Evolutionary conservation across 2,797 vertebrate species (phyloP), one percentile per base, ranked within the genome.

Genomic region (Gymnocypris eckloni): DNA sequence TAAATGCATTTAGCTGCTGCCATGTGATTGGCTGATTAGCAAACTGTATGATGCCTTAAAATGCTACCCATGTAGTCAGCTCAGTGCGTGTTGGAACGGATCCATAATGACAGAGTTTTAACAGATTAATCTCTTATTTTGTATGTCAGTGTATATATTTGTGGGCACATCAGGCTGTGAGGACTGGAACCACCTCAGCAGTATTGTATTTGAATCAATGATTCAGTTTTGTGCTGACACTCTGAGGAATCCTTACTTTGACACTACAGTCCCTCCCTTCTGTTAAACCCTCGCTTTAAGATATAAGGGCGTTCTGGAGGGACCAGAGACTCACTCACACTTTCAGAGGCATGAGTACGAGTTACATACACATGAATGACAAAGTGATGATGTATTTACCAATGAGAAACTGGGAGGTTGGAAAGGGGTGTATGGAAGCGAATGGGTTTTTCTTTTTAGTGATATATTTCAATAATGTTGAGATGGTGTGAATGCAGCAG

Each of bases 141-240:
- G 28, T 43, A 25, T 81, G 78, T 81, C 79, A 43, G 75, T 70
- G n/a, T 79, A 61, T 82, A 43, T 86, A 64, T 83, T 86, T 82
- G 84, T 96, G 95, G 94, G 95, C 96, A 93, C 95, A 94, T 95
- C 94, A 96, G 95, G 92, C 93, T 94, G 93, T 93, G 87, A 91
- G 93, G 92, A 95, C 94, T 94, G 93, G 91, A 94, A 94, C 93
- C 94, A 94, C 95, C 94, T 97, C 96, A 97, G 96, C 96, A 97
- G 93, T 97, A 97, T 97, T 95, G 96, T 96, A 97, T 97, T 96
- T 95, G 95, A 95, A 97, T 97, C 96, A 95, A 97, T 97, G 96
- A 95, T 96, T 96, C 95, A 93, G 95, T 95, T 96, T 96, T 96
- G 95, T 96, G 96, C 96, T 97, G 96, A 97, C 96, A 96, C 92